Base-by-base conservation (phyloP, 1,140 invertebrate genomes). In the Bombus fervidus region DNA sequence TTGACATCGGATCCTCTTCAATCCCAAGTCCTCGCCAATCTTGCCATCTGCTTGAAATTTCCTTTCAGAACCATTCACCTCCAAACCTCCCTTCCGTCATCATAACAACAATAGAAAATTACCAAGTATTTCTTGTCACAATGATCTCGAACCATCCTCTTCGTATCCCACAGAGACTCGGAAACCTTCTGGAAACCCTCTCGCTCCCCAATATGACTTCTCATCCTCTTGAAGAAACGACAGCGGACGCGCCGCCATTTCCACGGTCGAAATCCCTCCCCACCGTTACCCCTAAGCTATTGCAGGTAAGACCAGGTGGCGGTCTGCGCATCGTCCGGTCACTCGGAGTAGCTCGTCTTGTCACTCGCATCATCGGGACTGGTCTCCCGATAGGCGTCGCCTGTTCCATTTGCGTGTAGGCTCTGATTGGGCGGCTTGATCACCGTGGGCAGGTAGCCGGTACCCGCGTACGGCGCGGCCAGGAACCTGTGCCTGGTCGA, bases 371-470 rank as follows among this genome's bases (percentile, higher is more conserved):
- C 93, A 69, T 95, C 94, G n/a, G 94, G 94, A 86, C 93, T 94
- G 66, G 93, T 93, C 88, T 94, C 94, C 83, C 93, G 90, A 81
- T 94, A 94, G 72, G 92, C 93, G 75, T 94, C 93, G n/a, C 90
- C 91, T 37, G 91, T 93, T 5, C 92, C 93, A 72, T 95, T 95
- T 43, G 93, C 89, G 85, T 94, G 94, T 53, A 88, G 83, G 28
- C 66, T 92, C 84, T 95, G 94, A 91, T 93, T 95, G 41, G 95
- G 96, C 25, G 97, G 97, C 85, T 97, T 95, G 74, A 98, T 97
- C 3, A 98, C 97, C 0, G 97, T 97, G 0, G 97, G 97, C 77
- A 98, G 93, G 92, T 98, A 98, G 1, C 97, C 97, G 0, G 97
- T 98, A 5, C 97, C 97, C 43, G 97, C 96, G 91, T 98, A 98